Evolutionary conservation across 1,140 invertebrate species (phyloP).

Genomic region (Sinella curviseta): DNA sequence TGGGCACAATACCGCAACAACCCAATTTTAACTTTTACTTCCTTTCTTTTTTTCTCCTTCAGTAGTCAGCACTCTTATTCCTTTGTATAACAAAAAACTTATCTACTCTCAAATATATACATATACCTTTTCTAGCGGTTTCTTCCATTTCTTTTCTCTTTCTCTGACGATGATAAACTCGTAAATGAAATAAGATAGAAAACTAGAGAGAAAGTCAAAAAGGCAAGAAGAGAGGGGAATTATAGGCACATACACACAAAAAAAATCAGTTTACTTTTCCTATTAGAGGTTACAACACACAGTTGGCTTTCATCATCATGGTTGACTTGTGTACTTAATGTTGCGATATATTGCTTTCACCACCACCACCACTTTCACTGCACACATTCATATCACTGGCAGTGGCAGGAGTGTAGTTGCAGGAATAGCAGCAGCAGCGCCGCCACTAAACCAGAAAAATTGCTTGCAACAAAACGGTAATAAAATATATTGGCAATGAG

Average conservation of each 20-base stretch:
- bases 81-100: too few relatives aligned
- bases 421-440: too few relatives aligned
- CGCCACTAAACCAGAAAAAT: too few relatives aligned
- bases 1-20: neutral
- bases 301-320: too few relatives aligned
- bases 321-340: slow-evolving; percentile 14
- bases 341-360: slow-evolving; percentile 15
- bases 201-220: neutral
- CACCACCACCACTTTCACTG: neutral
- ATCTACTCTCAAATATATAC: too few relatives aligned
- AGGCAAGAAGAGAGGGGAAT: neutral
- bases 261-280: slow-evolving; percentile 7
- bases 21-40: neutral
- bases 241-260: too few relatives aligned
- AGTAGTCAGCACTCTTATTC: too few relatives aligned
- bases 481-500: neutral
- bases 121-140: too few relatives aligned
- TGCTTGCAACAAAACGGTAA: neutral
- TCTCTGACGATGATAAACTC: too few relatives aligned
- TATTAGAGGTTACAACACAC: neutral
- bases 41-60: neutral
- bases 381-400: too few relatives aligned
- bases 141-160: neutral
- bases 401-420: too few relatives aligned
- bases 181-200: neutral